phyloP scores from a whole-genome alignment of 1,140 invertebrate genomes.

The Atta texana region DNA sequence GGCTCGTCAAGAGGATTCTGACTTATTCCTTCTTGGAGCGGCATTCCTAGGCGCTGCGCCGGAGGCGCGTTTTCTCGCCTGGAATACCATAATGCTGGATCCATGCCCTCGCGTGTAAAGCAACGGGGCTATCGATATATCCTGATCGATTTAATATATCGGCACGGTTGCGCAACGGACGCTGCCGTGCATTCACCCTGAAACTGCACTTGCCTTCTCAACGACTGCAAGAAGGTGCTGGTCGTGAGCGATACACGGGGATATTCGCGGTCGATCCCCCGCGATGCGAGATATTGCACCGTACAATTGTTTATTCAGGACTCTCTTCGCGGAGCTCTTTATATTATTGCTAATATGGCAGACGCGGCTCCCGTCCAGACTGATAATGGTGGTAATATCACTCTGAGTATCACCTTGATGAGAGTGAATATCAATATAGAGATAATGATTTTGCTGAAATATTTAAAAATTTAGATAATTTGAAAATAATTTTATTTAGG shows the following conservation, averaged over 20 bases:
- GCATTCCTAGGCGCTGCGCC: constrained; percentile 55
- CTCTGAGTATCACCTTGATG: not conserved
- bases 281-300: constrained; percentile 38
- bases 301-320: constrained; percentile 60
- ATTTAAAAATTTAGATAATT: no score
- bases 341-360: constrained; percentile 49
- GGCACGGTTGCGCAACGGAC: constrained; percentile 67
- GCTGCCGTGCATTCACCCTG: constrained; percentile 68
- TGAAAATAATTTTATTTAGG: no score
- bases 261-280: constrained; percentile 22
- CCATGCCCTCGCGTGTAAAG: constrained; percentile 18
- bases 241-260: constrained; percentile 43
- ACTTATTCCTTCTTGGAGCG: constrained; percentile 47
- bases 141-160: constrained; percentile 70
- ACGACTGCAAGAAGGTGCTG: constrained; percentile 10
- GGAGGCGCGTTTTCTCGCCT: constrained; percentile 18
- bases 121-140: constrained; percentile 63
- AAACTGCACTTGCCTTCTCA: constrained; percentile 52
- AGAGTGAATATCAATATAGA: not conserved
- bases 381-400: constrained; percentile 33
- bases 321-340: constrained; percentile 20
- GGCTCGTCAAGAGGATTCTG: constrained; percentile 1
- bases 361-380: constrained; percentile 17
- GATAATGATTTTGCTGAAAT: no score
- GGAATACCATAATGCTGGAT: constrained; percentile 63